Percentiles rank a stretch among this genome's conserved stretches.
Evolutionary conservation across 2,797 vertebrate species (phyloP).

Genomic region (Chaetophractus vellerosus): DNA sequence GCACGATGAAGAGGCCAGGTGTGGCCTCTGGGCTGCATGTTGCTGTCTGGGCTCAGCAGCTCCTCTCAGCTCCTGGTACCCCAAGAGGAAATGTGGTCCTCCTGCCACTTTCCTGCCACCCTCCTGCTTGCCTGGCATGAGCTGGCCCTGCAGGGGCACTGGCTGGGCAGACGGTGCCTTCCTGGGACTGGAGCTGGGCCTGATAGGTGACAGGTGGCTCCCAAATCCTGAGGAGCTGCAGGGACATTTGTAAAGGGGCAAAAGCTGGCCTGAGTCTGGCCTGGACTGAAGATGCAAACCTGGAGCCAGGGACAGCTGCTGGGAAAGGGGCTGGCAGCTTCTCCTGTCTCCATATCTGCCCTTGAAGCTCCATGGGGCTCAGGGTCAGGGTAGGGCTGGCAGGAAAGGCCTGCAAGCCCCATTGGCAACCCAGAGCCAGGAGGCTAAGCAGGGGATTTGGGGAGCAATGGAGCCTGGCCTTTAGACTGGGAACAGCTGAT

Average conservation of each 20-base stretch:
- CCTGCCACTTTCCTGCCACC: no score
- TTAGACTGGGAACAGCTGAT: background rate
- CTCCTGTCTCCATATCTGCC: rapidly evolving
- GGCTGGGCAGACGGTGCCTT: background rate
- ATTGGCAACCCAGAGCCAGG: rapidly evolving
- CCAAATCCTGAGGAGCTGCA: background rate
- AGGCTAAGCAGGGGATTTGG: background rate
- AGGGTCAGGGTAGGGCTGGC: background rate
- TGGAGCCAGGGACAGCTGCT: background rate
- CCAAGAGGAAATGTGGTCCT: background rate
- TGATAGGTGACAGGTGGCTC: background rate
- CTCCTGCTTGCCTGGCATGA: background rate
- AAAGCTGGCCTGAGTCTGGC: no score
- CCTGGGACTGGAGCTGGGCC: background rate
- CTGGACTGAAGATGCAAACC: no score
- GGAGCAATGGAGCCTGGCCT: background rate
- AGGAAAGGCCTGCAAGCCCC: background rate
- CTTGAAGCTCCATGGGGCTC: background rate
- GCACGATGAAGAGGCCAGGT: background rate
- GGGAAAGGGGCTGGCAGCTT: background rate
- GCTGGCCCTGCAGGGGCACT: no score
- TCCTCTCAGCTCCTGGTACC: background rate
- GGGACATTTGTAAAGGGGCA: background rate
- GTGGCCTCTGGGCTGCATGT: background rate
- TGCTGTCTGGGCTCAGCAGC: background rate